Conservation (phyloP, 2,797 vertebrate genomes). For the Chaetophractus vellerosus region DNA sequence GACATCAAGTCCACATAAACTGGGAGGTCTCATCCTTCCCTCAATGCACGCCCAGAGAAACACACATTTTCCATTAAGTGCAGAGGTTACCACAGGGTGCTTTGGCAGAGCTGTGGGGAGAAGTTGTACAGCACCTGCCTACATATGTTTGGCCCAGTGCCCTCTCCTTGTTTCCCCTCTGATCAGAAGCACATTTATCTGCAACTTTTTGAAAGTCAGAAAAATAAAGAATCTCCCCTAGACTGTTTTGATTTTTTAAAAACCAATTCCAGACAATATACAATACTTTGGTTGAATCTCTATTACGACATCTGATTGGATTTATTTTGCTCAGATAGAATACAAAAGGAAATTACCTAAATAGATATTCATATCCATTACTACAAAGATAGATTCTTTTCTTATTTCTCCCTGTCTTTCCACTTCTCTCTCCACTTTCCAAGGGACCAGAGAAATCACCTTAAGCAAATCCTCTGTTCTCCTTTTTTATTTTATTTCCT, state of each 20-base stretch:
- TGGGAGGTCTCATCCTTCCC: slow-evolving; percentile 73
- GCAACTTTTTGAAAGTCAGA: slow-evolving; percentile 71
- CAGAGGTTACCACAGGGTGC: slow-evolving; percentile 71
- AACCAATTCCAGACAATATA: slow-evolving; percentile 72
- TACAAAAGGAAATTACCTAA: slow-evolving; percentile 57
- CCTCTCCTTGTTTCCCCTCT: slow-evolving; percentile 76
- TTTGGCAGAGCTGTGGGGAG: slow-evolving; percentile 75
- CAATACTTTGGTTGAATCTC: slow-evolving; percentile 68
- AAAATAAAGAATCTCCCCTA: slow-evolving; percentile 71
- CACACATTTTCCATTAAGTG: slow-evolving; percentile 79
- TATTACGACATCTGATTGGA: slow-evolving; percentile 51
- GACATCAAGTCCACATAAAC: slow-evolving; percentile 77
- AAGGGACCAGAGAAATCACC: neutral
- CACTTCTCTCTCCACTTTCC: neutral
- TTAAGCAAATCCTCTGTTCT: slow-evolving; percentile 11
- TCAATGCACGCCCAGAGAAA: slow-evolving; percentile 10
- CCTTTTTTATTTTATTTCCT: neutral
- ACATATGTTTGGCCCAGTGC: slow-evolving; percentile 84
- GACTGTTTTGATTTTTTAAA: slow-evolving; percentile 72
- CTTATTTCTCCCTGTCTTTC: slow-evolving; percentile 8
- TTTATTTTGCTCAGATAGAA: slow-evolving; percentile 60
- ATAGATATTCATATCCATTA: neutral
- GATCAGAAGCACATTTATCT: slow-evolving; percentile 84
- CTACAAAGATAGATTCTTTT: slow-evolving; percentile 24
- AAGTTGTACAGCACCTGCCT: slow-evolving; percentile 83